A percentile compares a stretch with the other conserved stretches of the same genome.
These are phyloP conservation scores for Polymixis lichenea DNA, from an alignment of 2,888 invertebrate genomes.

Conservation along the genomic window DNA sequence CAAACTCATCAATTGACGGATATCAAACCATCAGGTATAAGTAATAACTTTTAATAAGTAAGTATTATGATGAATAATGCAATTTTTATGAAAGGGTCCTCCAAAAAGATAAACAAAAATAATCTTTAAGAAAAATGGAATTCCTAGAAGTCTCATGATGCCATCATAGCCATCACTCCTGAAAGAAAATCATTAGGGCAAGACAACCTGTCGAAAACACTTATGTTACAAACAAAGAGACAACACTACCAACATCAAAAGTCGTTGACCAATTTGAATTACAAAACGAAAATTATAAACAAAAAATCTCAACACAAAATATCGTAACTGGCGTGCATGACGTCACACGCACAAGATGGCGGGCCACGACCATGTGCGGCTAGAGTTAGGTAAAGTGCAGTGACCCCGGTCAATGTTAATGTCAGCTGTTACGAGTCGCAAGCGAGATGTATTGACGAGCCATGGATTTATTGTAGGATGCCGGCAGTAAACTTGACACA, in stretches of 20 bases:
- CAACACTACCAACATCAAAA: conserved; percentile 26
- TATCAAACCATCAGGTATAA: not conserved
- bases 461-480: conserved; percentile 57
- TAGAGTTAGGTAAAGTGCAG: conserved; percentile 80
- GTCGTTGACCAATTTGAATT: conserved; percentile 57
- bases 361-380: conserved; percentile 73
- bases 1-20: conserved; percentile 8
- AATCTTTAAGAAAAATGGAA: not conserved
- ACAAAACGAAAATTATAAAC: conserved; percentile 60
- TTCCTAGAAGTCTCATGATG: too few species aligned
- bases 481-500: conserved; percentile 40
- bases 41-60: too few species aligned
- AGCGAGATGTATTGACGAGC: conserved; percentile 69
- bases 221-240: not conserved
- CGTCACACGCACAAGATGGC: conserved; percentile 80
- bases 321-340: conserved; percentile 71
- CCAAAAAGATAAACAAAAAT: not conserved
- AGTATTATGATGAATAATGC: not conserved
- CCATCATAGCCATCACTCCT: not conserved
- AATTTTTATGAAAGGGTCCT: not conserved
- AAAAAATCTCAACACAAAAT: conserved; percentile 66
- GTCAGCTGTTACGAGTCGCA: conserved; percentile 78
- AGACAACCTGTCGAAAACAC: not conserved
- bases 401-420: conserved; percentile 85
- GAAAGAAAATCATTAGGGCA: not conserved